Conservation (phyloP, 2,113 vertebrate species). For the Bungarus multicinctus region DNA sequence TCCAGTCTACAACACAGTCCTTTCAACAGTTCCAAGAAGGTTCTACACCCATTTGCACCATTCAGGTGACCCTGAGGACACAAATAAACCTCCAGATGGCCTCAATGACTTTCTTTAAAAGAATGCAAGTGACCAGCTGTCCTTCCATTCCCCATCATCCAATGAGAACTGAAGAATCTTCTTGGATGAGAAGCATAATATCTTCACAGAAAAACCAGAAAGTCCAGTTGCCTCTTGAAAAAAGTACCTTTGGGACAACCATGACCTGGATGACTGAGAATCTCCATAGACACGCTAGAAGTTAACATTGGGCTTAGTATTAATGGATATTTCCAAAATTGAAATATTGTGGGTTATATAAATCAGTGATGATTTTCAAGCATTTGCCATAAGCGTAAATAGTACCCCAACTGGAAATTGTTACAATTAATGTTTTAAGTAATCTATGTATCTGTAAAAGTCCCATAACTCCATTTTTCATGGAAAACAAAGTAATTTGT, state of each 20-base stretch:
- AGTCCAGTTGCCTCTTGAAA: background rate
- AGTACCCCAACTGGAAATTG: constrained; percentile 59
- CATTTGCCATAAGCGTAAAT: constrained; percentile 61
- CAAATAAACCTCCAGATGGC: too few species aligned
- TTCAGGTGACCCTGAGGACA: too few species aligned
- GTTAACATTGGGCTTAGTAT: background rate
- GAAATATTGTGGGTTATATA: constrained; percentile 45
- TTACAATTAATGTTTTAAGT: constrained; percentile 73
- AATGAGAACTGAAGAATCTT: background rate
- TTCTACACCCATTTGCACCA: too few species aligned
- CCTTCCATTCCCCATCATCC: background rate
- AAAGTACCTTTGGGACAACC: background rate
- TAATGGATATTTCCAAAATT: constrained; percentile 40
- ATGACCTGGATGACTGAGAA: background rate
- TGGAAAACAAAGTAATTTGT: constrained; percentile 73
- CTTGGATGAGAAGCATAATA: background rate
- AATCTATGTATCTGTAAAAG: constrained; percentile 77
- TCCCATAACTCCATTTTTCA: constrained; percentile 78
- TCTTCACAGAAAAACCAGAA: background rate
- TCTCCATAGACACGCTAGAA: background rate
- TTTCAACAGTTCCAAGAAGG: too few species aligned
- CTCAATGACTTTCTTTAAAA: too few species aligned
- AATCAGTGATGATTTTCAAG: constrained; percentile 51
- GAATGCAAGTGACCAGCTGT: too few species aligned
- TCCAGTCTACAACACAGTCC: too few species aligned